Evolutionary conservation across 2,797 vertebrate species (phyloP).

Genomic region (Luscinia luscinia): DNA sequence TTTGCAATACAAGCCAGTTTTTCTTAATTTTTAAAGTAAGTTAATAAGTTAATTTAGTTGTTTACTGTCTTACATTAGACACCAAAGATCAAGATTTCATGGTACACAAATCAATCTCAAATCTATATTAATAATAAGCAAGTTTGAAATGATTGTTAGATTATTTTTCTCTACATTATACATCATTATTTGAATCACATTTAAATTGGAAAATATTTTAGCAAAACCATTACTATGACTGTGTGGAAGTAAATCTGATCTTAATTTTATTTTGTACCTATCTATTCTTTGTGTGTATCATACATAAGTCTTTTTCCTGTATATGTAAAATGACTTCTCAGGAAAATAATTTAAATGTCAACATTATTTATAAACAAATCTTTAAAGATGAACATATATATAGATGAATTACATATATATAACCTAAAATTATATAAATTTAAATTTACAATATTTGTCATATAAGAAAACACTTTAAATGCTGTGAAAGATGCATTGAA

Average conservation of each 20-base stretch:
- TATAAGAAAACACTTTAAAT: not conserved
- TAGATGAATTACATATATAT: not conserved
- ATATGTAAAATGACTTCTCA: not conserved
- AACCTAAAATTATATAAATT: not conserved
- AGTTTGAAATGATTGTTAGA: not conserved
- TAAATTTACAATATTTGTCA: fast-evolving
- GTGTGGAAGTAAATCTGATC: not conserved
- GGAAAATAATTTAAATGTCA: not conserved
- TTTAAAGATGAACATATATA: not conserved
- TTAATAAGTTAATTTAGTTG: not conserved
- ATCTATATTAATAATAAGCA: not conserved
- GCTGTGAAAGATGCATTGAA: not conserved
- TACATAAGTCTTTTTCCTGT: not conserved
- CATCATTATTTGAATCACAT: not conserved
- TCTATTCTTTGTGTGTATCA: not conserved
- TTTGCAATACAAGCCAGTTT: not conserved
- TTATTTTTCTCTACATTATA: not conserved
- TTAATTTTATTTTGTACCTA: not conserved
- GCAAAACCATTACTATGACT: not conserved
- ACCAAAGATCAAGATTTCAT: not conserved
- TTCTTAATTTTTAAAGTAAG: not conserved
- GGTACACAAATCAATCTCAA: not conserved
- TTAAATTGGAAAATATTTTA: not conserved
- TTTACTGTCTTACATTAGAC: not conserved
- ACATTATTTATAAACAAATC: not conserved